Percentiles rank a stretch among this genome's conserved stretches.
Evolutionary conservation across 2,888 invertebrate species (phyloP).

Genomic region (Rhimphoctona megacephalus): DNA sequence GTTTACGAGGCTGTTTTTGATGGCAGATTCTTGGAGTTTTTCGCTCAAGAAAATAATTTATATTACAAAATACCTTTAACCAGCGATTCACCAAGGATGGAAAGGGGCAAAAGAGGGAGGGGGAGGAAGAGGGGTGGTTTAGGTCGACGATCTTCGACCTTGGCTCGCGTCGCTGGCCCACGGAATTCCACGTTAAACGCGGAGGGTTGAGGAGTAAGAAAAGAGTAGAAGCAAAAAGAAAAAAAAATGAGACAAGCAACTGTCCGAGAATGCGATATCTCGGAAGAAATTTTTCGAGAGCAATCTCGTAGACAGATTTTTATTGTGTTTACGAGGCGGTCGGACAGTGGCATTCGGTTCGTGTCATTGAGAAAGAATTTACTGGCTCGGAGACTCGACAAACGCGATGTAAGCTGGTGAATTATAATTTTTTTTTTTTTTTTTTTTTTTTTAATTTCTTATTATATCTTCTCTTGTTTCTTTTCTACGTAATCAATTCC

Average conservation of each 20-base stretch:
- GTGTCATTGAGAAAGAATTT: slow-evolving; percentile 64
- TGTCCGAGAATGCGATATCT: slow-evolving; percentile 56
- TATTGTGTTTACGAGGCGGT: slow-evolving; percentile 69
- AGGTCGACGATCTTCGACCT: slow-evolving; percentile 11
- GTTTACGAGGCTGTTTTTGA: slow-evolving; percentile 7
- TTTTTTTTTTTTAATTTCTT: neutral
- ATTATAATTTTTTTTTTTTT: slow-evolving; percentile 18
- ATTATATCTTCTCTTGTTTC: neutral
- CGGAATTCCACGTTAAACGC: slow-evolving; percentile 42
- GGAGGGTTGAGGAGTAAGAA: slow-evolving; percentile 10
- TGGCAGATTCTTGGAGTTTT: slow-evolving; percentile 33
- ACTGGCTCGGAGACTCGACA: slow-evolving; percentile 15
- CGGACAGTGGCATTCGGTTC: slow-evolving; percentile 68
- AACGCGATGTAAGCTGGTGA: slow-evolving; percentile 16
- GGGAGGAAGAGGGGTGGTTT: neutral
- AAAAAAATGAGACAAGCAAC: slow-evolving; percentile 25
- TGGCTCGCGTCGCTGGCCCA: neutral
- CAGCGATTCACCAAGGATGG: slow-evolving; percentile 22
- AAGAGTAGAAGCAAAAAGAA: neutral
- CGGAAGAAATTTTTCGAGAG: slow-evolving; percentile 54
- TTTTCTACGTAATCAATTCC: neutral
- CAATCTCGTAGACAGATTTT: slow-evolving; percentile 65
- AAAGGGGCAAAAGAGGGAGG: neutral
- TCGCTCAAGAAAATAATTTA: slow-evolving; percentile 28
- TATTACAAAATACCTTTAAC: slow-evolving; percentile 40